Evolutionary conservation across 2,888 invertebrate genomes (phyloP), one percentile per base, ranked within the genome.

Genomic region (Apomyelois bistriatella): DNA sequence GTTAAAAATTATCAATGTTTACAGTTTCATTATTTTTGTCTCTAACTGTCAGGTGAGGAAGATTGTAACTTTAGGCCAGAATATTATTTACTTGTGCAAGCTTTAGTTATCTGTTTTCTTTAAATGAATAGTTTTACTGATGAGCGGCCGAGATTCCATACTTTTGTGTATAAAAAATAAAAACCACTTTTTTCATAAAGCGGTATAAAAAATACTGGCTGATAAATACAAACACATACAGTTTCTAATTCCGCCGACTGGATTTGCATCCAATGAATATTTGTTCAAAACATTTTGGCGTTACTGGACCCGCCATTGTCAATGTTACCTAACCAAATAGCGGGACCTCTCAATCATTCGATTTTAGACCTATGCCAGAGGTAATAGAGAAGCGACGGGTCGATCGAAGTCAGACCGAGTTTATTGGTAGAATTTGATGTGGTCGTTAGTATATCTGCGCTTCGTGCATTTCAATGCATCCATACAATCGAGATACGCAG

Each of bases 261-360:
- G 78, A 84, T 84, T 84, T 84, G 84, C 83, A 84, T 83, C 76
- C 81, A 77, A 81, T 82, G 84, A 83, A 84, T 84, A 82, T 84
- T 84, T 84, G 84, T 73, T 73, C 78, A 78, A 83, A 84, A 82
- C 82, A 82, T 83, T 84, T 82, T 76, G 78, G 76, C 66, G 67
- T 42, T 42, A 41, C 70, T 72, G 66, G 65, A 67, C 64, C 69
- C 70, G 61, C 71, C 68, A 77, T 78, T 79, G 76, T 73, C 74
- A 72, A 71, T 66, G 66, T 70, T 70, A 58, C 65, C 58, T 58
- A 62, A 64, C 72, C 65, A 66, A 52, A 66, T 55, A 52, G 65
- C 62, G 66, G 56, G 52, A 54, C 53, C 56, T 59, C 57, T 32
- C 46, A 48, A 37, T 41, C 58, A 56, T 30, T 13, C 65, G 46